A percentile compares a stretch with the other conserved stretches of the same genome.
Conservation (phyloP, 2,113 vertebrate species). For the Raja brachyura region DNA sequence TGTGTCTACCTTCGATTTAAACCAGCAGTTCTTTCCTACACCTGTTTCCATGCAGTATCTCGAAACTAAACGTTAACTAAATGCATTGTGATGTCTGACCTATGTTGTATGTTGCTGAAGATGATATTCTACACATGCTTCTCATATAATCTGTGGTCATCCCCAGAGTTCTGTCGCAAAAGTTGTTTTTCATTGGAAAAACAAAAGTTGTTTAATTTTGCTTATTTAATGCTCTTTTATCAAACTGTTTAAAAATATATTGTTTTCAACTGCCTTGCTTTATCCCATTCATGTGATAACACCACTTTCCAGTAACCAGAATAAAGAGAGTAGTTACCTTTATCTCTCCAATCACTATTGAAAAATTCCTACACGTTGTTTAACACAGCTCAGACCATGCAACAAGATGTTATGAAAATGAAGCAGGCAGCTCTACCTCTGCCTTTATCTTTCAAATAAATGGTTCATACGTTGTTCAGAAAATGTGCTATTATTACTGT, state of each 20-base stretch:
- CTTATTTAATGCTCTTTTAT: background rate
- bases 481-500: background rate
- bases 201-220: background rate
- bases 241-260: background rate
- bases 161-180: background rate
- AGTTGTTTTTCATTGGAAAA: background rate
- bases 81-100: background rate
- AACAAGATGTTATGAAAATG: background rate
- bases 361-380: background rate
- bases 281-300: background rate
- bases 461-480: background rate
- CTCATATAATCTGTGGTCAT: background rate
- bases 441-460: background rate
- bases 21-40: too few species aligned
- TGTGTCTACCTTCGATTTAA: too few species aligned
- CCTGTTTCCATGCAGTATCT: too few species aligned
- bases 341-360: background rate
- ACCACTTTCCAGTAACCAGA: background rate
- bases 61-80: too few species aligned
- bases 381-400: background rate
- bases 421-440: background rate
- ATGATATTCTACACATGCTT: background rate
- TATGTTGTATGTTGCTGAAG: background rate
- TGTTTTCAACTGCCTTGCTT: background rate
- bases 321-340: background rate